Evolutionary conservation across 1,140 invertebrate species (phyloP).

Genomic region (Branchinecta lindahli): DNA sequence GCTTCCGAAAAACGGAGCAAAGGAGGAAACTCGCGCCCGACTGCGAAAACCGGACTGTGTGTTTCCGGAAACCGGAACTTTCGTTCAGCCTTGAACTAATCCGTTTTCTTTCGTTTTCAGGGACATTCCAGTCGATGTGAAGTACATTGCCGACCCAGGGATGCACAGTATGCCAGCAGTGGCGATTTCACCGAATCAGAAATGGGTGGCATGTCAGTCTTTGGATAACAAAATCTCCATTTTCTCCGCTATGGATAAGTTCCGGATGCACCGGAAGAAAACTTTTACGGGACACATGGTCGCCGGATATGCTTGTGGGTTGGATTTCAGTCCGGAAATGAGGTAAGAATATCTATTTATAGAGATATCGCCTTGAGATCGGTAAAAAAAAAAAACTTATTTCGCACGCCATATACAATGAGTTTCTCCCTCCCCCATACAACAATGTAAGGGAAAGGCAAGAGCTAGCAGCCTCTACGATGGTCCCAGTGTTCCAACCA

Average conservation of each 20-base stretch:
- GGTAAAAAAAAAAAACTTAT: too few relatives aligned
- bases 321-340: slow-evolving; percentile 99
- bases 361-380: too few relatives aligned
- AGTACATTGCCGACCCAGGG: slow-evolving; percentile 98
- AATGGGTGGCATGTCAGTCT: slow-evolving; percentile 97
- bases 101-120: slow-evolving; percentile 32
- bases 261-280: slow-evolving; percentile 96
- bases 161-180: slow-evolving; percentile 99
- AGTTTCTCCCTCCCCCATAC: too few relatives aligned
- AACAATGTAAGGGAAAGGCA: too few relatives aligned
- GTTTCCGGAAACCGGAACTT: too few relatives aligned
- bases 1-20: too few relatives aligned
- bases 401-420: too few relatives aligned
- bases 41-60: too few relatives aligned
- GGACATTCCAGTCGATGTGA: slow-evolving; percentile 99
- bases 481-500: too few relatives aligned
- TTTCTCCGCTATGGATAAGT: slow-evolving; percentile 89
- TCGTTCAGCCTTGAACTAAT: too few relatives aligned
- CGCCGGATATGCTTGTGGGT: slow-evolving; percentile 90
- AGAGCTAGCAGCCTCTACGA: too few relatives aligned
- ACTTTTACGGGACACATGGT: slow-evolving; percentile 98
- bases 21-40: too few relatives aligned
- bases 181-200: slow-evolving; percentile 83
- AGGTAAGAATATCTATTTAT: slow-evolving; percentile 42
- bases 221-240: slow-evolving; percentile 99